Base-by-base conservation (phyloP, 2,797 vertebrate genomes). In the Cyprinodon diabolis region DNA sequence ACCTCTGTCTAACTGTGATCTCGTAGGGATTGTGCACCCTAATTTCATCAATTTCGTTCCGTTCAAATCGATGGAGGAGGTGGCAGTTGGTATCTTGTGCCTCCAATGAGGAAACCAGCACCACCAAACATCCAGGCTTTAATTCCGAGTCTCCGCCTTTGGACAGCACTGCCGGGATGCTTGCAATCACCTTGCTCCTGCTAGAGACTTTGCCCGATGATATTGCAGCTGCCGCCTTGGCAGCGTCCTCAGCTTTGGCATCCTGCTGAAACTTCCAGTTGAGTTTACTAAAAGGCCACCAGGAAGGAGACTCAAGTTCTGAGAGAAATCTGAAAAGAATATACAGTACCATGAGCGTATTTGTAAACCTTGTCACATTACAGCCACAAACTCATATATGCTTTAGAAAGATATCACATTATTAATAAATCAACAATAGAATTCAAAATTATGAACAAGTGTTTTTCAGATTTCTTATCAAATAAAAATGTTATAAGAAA, bases 201-300 rank as follows among this genome's bases (percentile, higher is more conserved):
- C 87, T 86, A 0, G 87, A 85, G 0, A 51, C 77, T 76, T 80
- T 91, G 17, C 85, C 47, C 0, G 90, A 51, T 5, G 76, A 77
- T 17, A 69, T 75, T 0, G 83, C 73, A 6, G 66, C 83, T 56
- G 94, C 86, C 66, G 95, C 68, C 92, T 93, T 91, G 1, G 82
- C 87, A 4, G 90, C 88, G 1, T 91, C 92, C 45, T 93, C 91
- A 0, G 87, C 88, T 60, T 94, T 95, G 2, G 78, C 52, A 40
- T 96, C 95, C 63, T 84, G 73, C 0, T 95, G 93, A 0, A 30
- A 81, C 87, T 94, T 97, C 97, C 97, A 96, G 45, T 96, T 94
- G n/a, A 95, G 93, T 85, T 93, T 94, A 77, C 96, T 93, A 73
- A 99, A 99, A 0, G 97, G 97, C 98, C 98, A 99, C 98, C 98